Evolutionary conservation across 92 coral and sea anemone genomes (phyloP).

Genomic region (Siderastrea siderea): DNA sequence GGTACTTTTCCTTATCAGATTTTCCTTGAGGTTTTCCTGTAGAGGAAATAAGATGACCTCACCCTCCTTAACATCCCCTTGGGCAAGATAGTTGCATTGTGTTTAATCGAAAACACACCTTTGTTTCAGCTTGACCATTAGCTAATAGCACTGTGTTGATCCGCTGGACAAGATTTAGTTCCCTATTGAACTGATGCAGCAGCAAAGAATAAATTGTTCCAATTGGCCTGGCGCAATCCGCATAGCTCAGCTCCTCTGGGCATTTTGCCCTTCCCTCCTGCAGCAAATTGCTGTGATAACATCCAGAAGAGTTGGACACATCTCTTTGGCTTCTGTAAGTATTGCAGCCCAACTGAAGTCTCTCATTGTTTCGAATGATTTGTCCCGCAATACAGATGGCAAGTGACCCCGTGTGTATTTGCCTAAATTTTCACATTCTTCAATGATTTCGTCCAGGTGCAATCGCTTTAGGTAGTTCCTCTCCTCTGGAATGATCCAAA

Average conservation of each 20-base stretch:
- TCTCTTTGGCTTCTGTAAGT: constrained; percentile 25
- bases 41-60: too few species aligned
- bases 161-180: constrained; percentile 56
- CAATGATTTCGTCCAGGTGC: constrained; percentile 16
- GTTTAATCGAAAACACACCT: too few species aligned
- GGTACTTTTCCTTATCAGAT: too few species aligned
- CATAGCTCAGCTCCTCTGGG: background rate
- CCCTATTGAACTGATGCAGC: constrained; percentile 44
- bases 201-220: constrained; percentile 42
- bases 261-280: constrained; percentile 25
- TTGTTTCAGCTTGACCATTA: constrained; percentile 45
- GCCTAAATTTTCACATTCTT: constrained; percentile 19
- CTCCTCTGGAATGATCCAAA: constrained; percentile 6
- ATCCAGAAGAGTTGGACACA: constrained; percentile 33
- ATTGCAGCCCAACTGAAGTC: constrained; percentile 35
- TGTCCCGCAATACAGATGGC: constrained; percentile 22
- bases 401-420: constrained; percentile 5
- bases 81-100: too few species aligned
- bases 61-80: too few species aligned
- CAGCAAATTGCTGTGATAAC: constrained; percentile 25
- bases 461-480: constrained; percentile 9
- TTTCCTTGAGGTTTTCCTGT: too few species aligned
- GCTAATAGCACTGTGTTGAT: constrained; percentile 53
- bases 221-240: constrained; percentile 34
- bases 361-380: background rate